phyloP scores from a whole-genome alignment of 2,888 invertebrate species.

The Nymphalis polychloros region DNA sequence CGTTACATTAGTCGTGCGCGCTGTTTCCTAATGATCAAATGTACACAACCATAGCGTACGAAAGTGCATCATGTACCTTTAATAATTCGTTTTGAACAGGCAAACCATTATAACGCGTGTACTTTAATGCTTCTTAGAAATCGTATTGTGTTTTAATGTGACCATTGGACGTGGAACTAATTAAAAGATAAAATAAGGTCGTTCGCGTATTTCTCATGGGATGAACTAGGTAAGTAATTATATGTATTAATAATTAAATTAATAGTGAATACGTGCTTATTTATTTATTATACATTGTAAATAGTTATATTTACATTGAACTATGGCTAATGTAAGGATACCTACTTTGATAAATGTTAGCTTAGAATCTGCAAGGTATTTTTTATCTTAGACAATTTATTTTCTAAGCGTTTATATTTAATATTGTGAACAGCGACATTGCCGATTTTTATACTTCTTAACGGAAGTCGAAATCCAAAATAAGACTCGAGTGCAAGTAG shows the following conservation, averaged over 20 bases:
- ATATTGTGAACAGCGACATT: no score
- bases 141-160: no score
- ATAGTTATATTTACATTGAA: not conserved
- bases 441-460: not conserved
- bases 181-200: no score
- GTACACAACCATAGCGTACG: conserved; percentile 1
- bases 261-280: not conserved
- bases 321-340: not conserved
- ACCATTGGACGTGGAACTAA: no score
- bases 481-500: not conserved
- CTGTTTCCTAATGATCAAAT: conserved; percentile 22
- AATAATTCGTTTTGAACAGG: conserved; percentile 4
- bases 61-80: not conserved
- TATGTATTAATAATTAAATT: no score
- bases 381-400: no score
- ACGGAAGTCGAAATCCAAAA: not conserved
- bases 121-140: not conserved
- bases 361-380: no score
- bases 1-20: conserved; percentile 30
- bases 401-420: no score
- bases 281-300: not conserved
- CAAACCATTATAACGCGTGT: not conserved
- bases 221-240: no score
- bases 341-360: not conserved
- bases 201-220: no score